Conservation (phyloP, 2,797 vertebrate species). For the Scarus forsteni region DNA sequence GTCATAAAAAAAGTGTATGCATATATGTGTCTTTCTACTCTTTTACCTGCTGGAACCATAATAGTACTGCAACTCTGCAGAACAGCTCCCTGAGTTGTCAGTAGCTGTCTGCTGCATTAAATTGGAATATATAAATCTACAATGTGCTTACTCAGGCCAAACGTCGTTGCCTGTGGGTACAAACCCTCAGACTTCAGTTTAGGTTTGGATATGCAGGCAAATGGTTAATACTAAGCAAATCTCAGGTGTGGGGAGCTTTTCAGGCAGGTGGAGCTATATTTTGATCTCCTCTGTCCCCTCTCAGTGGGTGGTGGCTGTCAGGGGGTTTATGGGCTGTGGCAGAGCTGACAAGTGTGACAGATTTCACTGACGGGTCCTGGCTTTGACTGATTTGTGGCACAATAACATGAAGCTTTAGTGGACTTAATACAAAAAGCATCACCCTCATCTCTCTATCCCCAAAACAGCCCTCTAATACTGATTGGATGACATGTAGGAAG, state of each 20-base stretch:
- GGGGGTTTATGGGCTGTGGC: slow-evolving; percentile 51
- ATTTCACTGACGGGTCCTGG: slow-evolving; percentile 56
- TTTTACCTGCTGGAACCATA: slow-evolving; percentile 10
- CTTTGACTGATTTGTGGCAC: slow-evolving; percentile 56
- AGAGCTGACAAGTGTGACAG: slow-evolving; percentile 67
- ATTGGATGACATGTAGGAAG: slow-evolving; percentile 17
- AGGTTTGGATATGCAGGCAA: slow-evolving; percentile 21
- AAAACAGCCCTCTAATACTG: slow-evolving; percentile 35
- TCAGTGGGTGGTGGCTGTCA: slow-evolving; percentile 52
- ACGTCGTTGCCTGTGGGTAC: background rate
- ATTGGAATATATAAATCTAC: slow-evolving; percentile 13
- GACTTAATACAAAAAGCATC: slow-evolving; percentile 51
- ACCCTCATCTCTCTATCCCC: slow-evolving; percentile 29
- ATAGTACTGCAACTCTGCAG: slow-evolving; percentile 6
- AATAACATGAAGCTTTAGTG: slow-evolving; percentile 58
- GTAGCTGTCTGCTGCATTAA: background rate
- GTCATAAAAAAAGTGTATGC: slow-evolving; percentile 10
- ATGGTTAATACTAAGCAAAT: slow-evolving; percentile 39
- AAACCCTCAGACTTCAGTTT: slow-evolving; percentile 15
- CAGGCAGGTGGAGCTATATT: slow-evolving; percentile 31
- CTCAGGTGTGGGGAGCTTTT: slow-evolving; percentile 51
- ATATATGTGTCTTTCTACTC: background rate
- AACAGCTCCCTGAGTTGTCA: slow-evolving; percentile 16
- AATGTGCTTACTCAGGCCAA: slow-evolving; percentile 14
- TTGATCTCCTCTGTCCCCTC: slow-evolving; percentile 55